Evolutionary conservation across 2,888 invertebrate genomes (phyloP).

Genomic region (Psococerastis gibbosa): DNA sequence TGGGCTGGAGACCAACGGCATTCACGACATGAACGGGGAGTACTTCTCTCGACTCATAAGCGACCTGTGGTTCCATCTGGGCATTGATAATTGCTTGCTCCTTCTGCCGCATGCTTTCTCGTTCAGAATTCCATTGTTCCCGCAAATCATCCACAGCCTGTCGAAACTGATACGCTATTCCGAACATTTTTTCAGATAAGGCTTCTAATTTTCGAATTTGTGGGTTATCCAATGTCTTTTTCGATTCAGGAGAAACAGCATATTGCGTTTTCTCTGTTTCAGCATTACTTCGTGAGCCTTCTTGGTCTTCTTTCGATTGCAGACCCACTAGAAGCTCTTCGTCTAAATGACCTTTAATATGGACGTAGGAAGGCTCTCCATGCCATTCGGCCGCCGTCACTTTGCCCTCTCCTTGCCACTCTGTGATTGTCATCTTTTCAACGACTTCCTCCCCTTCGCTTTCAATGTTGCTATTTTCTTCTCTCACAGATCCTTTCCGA

Average conservation of each 20-base stretch:
- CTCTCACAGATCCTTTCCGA: slow-evolving; percentile 13
- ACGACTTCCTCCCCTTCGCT: slow-evolving; percentile 14
- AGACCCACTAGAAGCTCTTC: slow-evolving; percentile 24
- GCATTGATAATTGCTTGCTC: slow-evolving; percentile 47
- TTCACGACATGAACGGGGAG: slow-evolving; percentile 24
- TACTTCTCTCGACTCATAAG: slow-evolving; percentile 18
- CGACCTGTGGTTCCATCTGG: slow-evolving; percentile 41
- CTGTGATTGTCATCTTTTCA: slow-evolving; percentile 20
- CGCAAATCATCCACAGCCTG: slow-evolving; percentile 56
- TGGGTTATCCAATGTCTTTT: slow-evolving; percentile 20
- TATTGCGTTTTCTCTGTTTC: background rate
- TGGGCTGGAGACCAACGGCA: slow-evolving; percentile 35
- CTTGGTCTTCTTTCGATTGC: slow-evolving; percentile 20
- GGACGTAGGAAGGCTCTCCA: background rate
- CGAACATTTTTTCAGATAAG: slow-evolving; percentile 44
- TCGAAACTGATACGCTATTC: slow-evolving; percentile 48
- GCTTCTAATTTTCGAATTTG: slow-evolving; percentile 38
- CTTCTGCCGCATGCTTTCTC: slow-evolving; percentile 43
- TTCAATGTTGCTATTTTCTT: slow-evolving; percentile 21
- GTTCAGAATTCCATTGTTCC: slow-evolving; percentile 41
- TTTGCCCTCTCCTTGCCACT: slow-evolving; percentile 17
- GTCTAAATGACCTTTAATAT: slow-evolving; percentile 16
- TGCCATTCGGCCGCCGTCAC: slow-evolving; percentile 17
- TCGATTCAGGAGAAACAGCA: slow-evolving; percentile 12
- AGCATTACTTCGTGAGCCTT: background rate